phyloP scores from a whole-genome alignment of 1,140 invertebrate genomes.

The Ylistrum balloti region DNA sequence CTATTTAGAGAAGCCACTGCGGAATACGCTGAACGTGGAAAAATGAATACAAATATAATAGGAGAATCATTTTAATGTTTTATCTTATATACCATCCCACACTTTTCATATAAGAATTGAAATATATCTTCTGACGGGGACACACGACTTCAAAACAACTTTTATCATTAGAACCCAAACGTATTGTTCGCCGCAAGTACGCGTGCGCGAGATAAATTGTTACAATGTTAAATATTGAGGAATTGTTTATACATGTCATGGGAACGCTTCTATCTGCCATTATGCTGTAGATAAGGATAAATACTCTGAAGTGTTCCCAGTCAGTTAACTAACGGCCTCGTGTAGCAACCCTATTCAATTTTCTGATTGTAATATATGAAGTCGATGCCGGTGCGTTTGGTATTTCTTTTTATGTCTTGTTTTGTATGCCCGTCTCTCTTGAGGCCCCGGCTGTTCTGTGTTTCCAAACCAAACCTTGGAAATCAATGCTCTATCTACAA shows the following conservation, averaged over 20 bases:
- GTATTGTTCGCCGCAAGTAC: neutral
- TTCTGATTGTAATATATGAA: neutral
- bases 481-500: conserved; percentile 7
- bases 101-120: conserved; percentile 12
- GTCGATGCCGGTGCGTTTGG: neutral
- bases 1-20: neutral
- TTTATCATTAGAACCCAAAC: neutral
- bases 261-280: conserved; percentile 25
- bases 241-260: conserved; percentile 9
- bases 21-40: neutral
- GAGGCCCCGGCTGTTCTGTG: conserved; percentile 22
- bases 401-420: neutral
- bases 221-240: conserved; percentile 2
- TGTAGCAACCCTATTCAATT: conserved; percentile 15
- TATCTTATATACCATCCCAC: neutral
- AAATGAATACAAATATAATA: neutral
- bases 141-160: conserved; percentile 8
- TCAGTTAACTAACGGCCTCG: neutral
- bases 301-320: neutral
- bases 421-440: neutral
- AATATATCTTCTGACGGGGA: conserved; percentile 18
- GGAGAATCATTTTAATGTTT: neutral
- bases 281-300: neutral
- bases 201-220: conserved; percentile 23
- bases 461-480: neutral